Percentiles rank a stretch among this genome's conserved stretches.
Conservation (phyloP, 2,888 invertebrate genomes). For the Polymixis lichenea region DNA sequence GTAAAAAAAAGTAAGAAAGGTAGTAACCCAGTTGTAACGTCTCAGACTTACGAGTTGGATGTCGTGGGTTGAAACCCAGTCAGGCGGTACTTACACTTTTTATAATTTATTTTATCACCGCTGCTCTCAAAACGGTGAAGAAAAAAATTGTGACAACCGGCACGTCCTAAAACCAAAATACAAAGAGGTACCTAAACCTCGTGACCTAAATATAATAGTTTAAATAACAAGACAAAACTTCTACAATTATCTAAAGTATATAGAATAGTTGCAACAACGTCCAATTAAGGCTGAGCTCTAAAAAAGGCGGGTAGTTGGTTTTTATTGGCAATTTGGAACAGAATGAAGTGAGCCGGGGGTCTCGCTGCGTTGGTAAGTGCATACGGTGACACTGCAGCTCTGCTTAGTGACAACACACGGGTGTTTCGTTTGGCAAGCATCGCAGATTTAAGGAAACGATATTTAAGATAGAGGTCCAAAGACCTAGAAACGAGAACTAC, state of each 20-base stretch:
- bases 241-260: conserved; percentile 19
- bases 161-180: too few species aligned
- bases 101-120: too few species aligned
- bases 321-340: conserved; percentile 70
- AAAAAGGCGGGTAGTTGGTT: conserved; percentile 69
- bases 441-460: too few species aligned
- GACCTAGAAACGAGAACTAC: too few species aligned
- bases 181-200: neutral
- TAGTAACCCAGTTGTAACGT: too few species aligned
- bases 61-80: too few species aligned
- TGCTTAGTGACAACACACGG: conserved; percentile 39
- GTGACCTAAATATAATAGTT: conserved; percentile 18
- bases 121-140: too few species aligned
- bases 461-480: too few species aligned
- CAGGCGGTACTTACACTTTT: too few species aligned
- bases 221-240: conserved; percentile 26
- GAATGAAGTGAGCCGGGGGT: conserved; percentile 52
- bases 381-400: conserved; percentile 47
- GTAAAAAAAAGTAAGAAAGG: too few species aligned
- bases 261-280: conserved; percentile 43
- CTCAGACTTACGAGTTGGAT: too few species aligned
- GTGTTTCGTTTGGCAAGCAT: neutral
- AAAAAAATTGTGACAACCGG: too few species aligned
- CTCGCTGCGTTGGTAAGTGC: conserved; percentile 51
- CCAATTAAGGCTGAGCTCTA: conserved; percentile 68